A percentile compares a stretch with the other conserved stretches of the same genome.
phyloP scores from a whole-genome alignment of 2,113 vertebrate genomes.

The Bambusicola thoracicus region DNA sequence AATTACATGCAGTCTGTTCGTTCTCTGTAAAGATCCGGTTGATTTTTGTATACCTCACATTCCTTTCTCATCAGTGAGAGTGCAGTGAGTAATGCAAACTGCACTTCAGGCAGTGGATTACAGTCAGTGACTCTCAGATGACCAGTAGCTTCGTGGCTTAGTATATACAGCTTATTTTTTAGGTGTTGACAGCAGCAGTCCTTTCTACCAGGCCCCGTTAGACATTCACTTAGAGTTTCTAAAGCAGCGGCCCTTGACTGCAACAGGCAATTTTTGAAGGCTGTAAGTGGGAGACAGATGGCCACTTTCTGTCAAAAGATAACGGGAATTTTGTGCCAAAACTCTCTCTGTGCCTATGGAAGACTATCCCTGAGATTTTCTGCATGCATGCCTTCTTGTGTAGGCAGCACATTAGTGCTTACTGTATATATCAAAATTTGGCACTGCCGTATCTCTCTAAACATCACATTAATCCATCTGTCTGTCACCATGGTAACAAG shows the following conservation, averaged over 20 bases:
- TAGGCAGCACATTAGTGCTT: neutral
- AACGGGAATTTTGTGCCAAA: neutral
- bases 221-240: neutral
- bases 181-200: neutral
- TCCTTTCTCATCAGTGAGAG: neutral
- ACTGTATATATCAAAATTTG: constrained; percentile 50
- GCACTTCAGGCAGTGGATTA: neutral
- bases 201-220: neutral
- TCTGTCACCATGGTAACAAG: constrained; percentile 66
- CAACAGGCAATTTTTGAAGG: neutral
- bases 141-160: neutral
- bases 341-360: neutral
- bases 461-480: constrained; percentile 24
- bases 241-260: neutral
- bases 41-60: neutral
- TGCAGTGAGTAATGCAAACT: neutral
- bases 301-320: neutral
- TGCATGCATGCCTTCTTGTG: neutral
- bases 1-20: neutral
- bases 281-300: neutral
- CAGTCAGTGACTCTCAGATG: neutral
- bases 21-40: neutral
- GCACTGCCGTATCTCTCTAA: constrained; percentile 38
- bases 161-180: rapidly evolving
- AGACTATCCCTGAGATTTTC: neutral